These are phyloP conservation scores for Salvelinus namaycush DNA, from an alignment of 2,113 vertebrate genomes.

Conservation along the genomic window DNA sequence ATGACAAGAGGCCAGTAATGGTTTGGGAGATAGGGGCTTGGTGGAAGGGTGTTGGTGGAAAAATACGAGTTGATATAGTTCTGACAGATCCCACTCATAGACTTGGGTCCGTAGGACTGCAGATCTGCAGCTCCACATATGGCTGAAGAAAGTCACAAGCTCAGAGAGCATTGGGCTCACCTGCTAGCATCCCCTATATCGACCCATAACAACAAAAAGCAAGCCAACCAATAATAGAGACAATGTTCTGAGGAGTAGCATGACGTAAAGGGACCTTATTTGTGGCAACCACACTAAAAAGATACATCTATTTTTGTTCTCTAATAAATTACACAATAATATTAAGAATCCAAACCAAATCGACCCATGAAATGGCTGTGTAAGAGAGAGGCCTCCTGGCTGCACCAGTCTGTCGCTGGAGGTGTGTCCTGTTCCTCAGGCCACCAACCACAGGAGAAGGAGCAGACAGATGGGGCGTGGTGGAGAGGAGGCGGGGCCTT, in stretches of 20 bases:
- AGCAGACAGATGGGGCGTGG: constrained; percentile 69
- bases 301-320: constrained; percentile 69
- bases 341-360: constrained; percentile 58
- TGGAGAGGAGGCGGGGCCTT: constrained; percentile 53
- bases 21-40: constrained; percentile 13
- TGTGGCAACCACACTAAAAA: constrained; percentile 74
- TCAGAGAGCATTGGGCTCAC: neutral
- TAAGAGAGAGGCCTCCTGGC: constrained; percentile 50
- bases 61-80: neutral
- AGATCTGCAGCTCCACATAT: neutral
- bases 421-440: constrained; percentile 60
- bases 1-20: constrained; percentile 22
- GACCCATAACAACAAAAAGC: constrained; percentile 25
- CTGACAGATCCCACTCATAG: constrained; percentile 8
- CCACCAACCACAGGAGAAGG: constrained; percentile 57
- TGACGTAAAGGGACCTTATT: constrained; percentile 81
- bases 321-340: constrained; percentile 76
- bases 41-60: neutral
- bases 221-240: constrained; percentile 52
- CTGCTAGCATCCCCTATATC: neutral
- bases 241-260: constrained; percentile 58
- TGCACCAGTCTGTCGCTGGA: constrained; percentile 61
- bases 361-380: constrained; percentile 71
- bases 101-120: constrained; percentile 13
- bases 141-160: neutral